Evolutionary conservation across 2,113 vertebrate genomes (phyloP).

Genomic region (Poecilia latipinna): DNA sequence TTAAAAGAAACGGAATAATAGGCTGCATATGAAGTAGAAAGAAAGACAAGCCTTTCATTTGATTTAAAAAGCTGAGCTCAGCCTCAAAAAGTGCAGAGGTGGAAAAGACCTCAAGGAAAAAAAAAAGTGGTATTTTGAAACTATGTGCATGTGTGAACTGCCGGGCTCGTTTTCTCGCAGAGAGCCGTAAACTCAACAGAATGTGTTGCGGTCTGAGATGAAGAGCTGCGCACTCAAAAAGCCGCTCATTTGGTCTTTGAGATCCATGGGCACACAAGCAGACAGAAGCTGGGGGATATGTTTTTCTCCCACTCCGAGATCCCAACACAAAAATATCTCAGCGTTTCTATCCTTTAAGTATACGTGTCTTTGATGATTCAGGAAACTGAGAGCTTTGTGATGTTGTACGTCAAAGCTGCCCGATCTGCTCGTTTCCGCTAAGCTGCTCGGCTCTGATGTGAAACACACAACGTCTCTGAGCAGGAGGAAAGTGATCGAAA

Average conservation of each 20-base stretch:
- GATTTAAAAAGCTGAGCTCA: slow-evolving; percentile 39
- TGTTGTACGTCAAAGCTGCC: slow-evolving; percentile 27
- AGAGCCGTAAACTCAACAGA: slow-evolving; percentile 19
- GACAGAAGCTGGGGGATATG: slow-evolving; percentile 34
- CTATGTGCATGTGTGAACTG: slow-evolving; percentile 1
- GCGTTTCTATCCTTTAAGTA: slow-evolving; percentile 20
- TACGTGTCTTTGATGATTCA: slow-evolving; percentile 37
- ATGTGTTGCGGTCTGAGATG: slow-evolving; percentile 1
- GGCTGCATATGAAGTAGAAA: slow-evolving; percentile 5
- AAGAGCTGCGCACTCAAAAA: slow-evolving; percentile 1
- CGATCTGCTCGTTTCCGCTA: slow-evolving; percentile 9
- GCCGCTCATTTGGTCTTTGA: slow-evolving; percentile 34
- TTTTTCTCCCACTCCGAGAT: slow-evolving; percentile 13
- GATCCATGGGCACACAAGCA: slow-evolving; percentile 54
- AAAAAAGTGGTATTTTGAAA: slow-evolving; percentile 22
- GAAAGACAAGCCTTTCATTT: slow-evolving; percentile 16
- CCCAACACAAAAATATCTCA: slow-evolving; percentile 30
- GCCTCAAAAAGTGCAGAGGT: slow-evolving; percentile 41
- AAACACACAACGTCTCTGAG: slow-evolving; percentile 6
- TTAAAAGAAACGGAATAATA: background rate
- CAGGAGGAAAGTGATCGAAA: slow-evolving; percentile 20
- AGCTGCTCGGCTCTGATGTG: slow-evolving; percentile 33
- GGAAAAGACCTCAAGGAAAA: slow-evolving; percentile 26
- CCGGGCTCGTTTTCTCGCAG: slow-evolving; percentile 4
- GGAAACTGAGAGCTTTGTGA: slow-evolving; percentile 30